These are phyloP conservation scores for Gymnoscopelus braueri DNA, from an alignment of 2,797 vertebrate species.

Conservation along the genomic window DNA sequence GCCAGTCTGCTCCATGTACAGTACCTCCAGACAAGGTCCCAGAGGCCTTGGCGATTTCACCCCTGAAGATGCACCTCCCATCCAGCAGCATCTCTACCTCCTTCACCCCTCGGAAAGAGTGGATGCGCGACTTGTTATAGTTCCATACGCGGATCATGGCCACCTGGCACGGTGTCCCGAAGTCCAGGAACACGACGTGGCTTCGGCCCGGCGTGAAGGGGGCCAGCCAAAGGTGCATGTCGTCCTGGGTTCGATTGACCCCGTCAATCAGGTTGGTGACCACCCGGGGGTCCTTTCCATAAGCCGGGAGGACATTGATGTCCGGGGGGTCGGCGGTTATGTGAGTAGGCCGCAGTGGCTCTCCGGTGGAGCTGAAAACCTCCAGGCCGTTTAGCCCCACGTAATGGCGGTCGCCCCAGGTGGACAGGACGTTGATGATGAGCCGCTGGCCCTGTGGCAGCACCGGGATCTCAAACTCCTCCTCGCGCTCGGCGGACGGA, in stretches of 20 bases:
- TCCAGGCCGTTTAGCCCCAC: slow-evolving; percentile 96
- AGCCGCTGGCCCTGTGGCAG: slow-evolving; percentile 89
- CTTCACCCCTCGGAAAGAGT: slow-evolving; percentile 93
- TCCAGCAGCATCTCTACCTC: slow-evolving; percentile 91
- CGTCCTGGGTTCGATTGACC: slow-evolving; percentile 94
- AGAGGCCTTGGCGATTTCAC: slow-evolving; percentile 96
- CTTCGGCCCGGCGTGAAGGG: slow-evolving; percentile 89
- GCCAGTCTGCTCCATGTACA: neutral
- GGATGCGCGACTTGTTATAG: slow-evolving; percentile 98
- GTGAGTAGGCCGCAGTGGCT: slow-evolving; percentile 82
- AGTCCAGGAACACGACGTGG: slow-evolving; percentile 88
- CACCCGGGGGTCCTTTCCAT: slow-evolving; percentile 90
- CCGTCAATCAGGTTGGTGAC: slow-evolving; percentile 89
- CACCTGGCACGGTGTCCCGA: slow-evolving; percentile 83
- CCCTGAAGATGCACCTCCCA: slow-evolving; percentile 88
- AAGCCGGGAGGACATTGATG: slow-evolving; percentile 92
- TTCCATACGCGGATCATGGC: slow-evolving; percentile 98
- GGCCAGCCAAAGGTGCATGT: slow-evolving; percentile 98
- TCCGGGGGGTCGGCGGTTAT: slow-evolving; percentile 90
- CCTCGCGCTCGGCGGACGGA: slow-evolving; percentile 69
- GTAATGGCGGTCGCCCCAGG: slow-evolving; percentile 97
- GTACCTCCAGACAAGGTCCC: slow-evolving; percentile 94
- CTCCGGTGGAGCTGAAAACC: slow-evolving; percentile 90
- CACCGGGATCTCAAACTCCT: slow-evolving; percentile 92
- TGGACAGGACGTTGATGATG: slow-evolving; percentile 88